Conservation (phyloP, 2,888 invertebrate genomes). For the Polydrusus cervinus region DNA sequence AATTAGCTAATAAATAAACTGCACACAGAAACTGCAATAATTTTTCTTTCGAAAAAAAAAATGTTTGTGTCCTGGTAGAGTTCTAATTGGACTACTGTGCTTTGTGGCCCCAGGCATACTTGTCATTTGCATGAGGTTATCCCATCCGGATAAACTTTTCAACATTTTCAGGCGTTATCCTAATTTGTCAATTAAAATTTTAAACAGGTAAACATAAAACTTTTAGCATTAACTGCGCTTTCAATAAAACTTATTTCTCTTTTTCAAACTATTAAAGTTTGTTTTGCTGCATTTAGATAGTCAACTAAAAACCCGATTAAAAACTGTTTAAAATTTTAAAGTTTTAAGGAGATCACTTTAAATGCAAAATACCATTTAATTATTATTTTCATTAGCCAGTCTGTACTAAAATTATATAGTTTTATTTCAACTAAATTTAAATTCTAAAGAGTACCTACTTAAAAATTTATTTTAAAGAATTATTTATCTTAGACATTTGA, state of each 20-base stretch:
- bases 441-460: no score
- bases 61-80: conserved; percentile 4
- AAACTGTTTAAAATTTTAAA: conserved; percentile 45
- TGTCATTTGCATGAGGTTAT: conserved; percentile 8
- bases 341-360: conserved; percentile 44
- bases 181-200: conserved; percentile 44
- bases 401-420: conserved; percentile 23
- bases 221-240: conserved; percentile 34
- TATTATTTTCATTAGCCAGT: conserved; percentile 34
- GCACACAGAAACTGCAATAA: neutral
- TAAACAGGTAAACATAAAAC: conserved; percentile 35
- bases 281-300: conserved; percentile 39
- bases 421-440: neutral
- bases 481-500: no score
- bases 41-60: neutral
- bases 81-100: neutral
- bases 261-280: conserved; percentile 46
- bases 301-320: conserved; percentile 44
- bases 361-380: conserved; percentile 36
- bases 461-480: no score
- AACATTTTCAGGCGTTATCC: conserved; percentile 4
- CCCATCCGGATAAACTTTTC: neutral
- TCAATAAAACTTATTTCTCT: conserved; percentile 35
- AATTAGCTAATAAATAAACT: neutral
- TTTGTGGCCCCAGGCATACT: neutral